phyloP scores from a whole-genome alignment of 2,113 vertebrate species.

The Sinocyclocheilus maitianheensis region DNA sequence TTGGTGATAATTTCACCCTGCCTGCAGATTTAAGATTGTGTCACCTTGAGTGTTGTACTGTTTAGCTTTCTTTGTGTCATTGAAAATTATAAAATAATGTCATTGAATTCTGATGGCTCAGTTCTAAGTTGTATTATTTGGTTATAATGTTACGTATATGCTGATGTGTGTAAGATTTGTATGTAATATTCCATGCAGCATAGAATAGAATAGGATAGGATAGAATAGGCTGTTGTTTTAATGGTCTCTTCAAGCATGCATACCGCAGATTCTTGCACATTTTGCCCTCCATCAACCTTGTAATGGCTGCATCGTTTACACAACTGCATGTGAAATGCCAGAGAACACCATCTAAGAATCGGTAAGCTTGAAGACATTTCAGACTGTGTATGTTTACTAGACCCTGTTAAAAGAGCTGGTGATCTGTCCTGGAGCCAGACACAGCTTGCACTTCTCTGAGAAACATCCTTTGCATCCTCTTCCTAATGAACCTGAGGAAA shows the following conservation, averaged over 20 bases:
- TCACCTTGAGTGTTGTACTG: background rate
- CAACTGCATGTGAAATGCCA: background rate
- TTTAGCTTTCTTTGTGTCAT: slow-evolving; percentile 1
- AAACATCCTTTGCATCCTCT: slow-evolving; percentile 45
- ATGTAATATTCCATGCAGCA: background rate
- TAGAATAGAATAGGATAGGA: too few species aligned
- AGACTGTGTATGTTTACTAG: slow-evolving; percentile 63
- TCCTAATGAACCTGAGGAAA: slow-evolving; percentile 49
- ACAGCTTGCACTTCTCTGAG: slow-evolving; percentile 20
- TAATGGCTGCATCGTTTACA: background rate
- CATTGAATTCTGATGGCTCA: too few species aligned
- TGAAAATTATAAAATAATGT: background rate
- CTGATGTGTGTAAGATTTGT: background rate
- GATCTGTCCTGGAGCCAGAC: slow-evolving; percentile 24
- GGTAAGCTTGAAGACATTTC: slow-evolving; percentile 48
- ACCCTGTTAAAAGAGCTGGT: slow-evolving; percentile 39
- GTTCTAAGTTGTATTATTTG: background rate
- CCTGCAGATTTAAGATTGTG: slow-evolving; percentile 13
- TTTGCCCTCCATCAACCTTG: background rate
- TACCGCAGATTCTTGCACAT: too few species aligned
- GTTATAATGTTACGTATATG: background rate
- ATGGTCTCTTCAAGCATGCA: too few species aligned
- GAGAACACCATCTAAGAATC: background rate
- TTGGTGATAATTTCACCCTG: slow-evolving; percentile 47
- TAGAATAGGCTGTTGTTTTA: too few species aligned